Evolutionary conservation across 2,797 vertebrate species (phyloP).

Genomic region (Iguana delicatissima): DNA sequence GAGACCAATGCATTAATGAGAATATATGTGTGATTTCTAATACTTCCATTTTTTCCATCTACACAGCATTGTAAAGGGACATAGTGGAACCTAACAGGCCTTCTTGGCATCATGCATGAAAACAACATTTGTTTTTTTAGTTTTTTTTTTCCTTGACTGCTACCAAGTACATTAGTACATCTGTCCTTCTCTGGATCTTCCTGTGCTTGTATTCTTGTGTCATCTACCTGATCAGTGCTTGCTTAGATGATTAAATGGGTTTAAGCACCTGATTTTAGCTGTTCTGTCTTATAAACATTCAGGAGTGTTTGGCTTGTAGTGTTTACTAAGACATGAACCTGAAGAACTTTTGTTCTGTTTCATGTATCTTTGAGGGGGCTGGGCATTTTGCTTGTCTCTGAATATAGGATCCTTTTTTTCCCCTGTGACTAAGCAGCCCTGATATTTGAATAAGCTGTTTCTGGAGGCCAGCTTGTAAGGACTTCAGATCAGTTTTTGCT

Average conservation of each 20-base stretch:
- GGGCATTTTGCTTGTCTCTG: neutral
- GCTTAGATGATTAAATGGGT: neutral
- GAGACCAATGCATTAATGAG: neutral
- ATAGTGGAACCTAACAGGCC: neutral
- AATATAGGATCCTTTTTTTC: neutral
- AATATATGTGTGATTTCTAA: neutral
- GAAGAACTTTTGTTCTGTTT: neutral
- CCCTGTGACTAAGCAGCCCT: neutral
- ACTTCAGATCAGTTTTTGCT: neutral
- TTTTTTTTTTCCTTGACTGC: neutral
- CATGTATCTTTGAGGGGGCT: neutral
- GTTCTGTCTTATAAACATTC: neutral
- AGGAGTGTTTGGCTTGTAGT: neutral
- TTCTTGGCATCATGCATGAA: neutral
- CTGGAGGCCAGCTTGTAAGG: neutral
- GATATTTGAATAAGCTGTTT: neutral
- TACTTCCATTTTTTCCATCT: neutral
- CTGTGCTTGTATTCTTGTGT: neutral
- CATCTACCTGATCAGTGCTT: neutral
- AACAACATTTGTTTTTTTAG: neutral
- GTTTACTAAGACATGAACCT: neutral
- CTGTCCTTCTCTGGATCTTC: neutral
- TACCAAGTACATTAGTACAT: neutral
- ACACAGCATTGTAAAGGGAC: neutral
- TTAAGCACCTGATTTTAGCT: conserved; percentile 3